Base-by-base conservation (phyloP, 2,888 invertebrate genomes). In the Acholoe squamosa region DNA sequence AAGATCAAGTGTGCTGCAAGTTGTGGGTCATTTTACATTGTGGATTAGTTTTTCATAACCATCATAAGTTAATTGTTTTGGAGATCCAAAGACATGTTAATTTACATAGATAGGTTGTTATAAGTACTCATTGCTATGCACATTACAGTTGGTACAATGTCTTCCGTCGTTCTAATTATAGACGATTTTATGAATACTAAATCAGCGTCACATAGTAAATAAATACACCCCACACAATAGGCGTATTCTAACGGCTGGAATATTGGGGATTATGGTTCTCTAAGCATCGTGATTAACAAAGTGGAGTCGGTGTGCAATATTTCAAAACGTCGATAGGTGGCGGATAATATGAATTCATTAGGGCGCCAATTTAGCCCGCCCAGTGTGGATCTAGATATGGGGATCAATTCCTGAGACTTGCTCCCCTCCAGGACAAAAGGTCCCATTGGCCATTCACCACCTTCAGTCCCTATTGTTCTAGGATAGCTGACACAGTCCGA, bases 401-500 rank as follows among this genome's bases (percentile, higher is more conserved):
- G 25, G 71, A 71, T 71, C 71, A 71, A 71, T 25, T 71, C 71
- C 25, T 71, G 28, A 28, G 71, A 71, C 0, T 22, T 14, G 71
- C 28, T 25, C 71, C 14, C 43, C 43, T 43, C 25, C 3, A 28
- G 28, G 71, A 71, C 71, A 71, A 71, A 71, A 28, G 31, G 28
- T 71, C 25, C 71, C 71, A 71, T 71, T 71, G 71, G 71, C 71
- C 71, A 71, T 71, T 71, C 71, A 71, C 71, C 28, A 71, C 12
- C 71, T 71, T 71, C 71, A 71, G 12, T 28, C 7, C 28, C 28
- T 28, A 71, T 71, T 71, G 25, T 71, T 71, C 71, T 71, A 71
- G 5, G 14, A 14, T 71, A 14, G 71, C 71, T 71, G 71, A 71
- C 71, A 28, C 25, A 14, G 25, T 25, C 25, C 1, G 71, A 71